Percentiles rank a stretch among this genome's conserved stretches.
phyloP scores from a whole-genome alignment of 37 sponge, comb jelly and placozoan genomes.

The Beroe ovata region DNA sequence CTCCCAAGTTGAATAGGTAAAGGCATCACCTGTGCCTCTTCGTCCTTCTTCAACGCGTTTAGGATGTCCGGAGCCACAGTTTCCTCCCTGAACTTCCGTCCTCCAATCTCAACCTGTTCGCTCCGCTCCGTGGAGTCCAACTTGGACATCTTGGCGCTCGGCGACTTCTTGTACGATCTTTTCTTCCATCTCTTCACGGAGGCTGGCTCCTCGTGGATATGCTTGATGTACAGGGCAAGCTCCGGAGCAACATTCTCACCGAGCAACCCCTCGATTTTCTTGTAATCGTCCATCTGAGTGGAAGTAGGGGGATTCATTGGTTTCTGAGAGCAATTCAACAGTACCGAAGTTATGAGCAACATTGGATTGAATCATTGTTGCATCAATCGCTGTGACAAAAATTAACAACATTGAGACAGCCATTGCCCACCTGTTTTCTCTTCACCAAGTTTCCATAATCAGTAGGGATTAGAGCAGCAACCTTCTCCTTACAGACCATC shows the following conservation, averaged over 20 bases:
- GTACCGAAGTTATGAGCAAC: no score
- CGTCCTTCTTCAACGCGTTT: conserved; percentile 41
- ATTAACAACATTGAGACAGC: no score
- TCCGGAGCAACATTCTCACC: conserved; percentile 7
- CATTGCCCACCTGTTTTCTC: conserved; percentile 11
- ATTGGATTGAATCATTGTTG: no score
- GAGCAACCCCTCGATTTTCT: background rate
- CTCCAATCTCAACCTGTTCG: conserved; percentile 48
- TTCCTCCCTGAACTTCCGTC: conserved; percentile 44
- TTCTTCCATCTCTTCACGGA: conserved; percentile 21
- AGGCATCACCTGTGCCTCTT: conserved; percentile 16
- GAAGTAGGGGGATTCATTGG: no score
- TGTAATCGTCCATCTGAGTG: conserved; percentile 11
- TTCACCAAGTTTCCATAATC: conserved; percentile 34
- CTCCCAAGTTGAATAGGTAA: no score
- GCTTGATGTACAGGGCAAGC: conserved; percentile 14
- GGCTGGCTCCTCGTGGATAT: conserved; percentile 59
- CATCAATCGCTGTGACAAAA: no score
- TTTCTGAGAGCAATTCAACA: no score
- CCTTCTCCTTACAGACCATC: conserved; percentile 55
- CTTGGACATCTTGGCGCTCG: conserved; percentile 15
- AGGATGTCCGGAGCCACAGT: conserved; percentile 39
- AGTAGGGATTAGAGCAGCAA: background rate
- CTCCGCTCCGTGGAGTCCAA: background rate
- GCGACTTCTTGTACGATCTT: conserved; percentile 28